Base-by-base conservation (phyloP, 2,888 invertebrate genomes). In the Entomobrya multifasciata region DNA sequence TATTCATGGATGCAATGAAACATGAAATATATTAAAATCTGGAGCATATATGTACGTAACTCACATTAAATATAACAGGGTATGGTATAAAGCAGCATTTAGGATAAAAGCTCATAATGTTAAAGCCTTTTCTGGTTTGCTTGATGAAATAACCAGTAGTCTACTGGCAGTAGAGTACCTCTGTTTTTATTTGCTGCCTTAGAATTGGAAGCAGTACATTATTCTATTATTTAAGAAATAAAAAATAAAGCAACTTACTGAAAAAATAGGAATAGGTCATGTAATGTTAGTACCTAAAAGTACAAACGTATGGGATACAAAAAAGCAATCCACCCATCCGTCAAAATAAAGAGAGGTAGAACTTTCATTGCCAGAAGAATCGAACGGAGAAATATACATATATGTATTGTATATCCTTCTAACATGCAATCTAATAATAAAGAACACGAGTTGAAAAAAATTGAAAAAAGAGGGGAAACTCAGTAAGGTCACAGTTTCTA, bases 401-500 rank as follows among this genome's bases (percentile, higher is more conserved):
- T 8, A 62, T 47, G 25, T 25, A 36, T 17, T 25, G 57, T 25
- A 25, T n/a, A n/a, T 17, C 52, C 3, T 57, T 60, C 41, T 60
- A 49, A n/a, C 82, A 82, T 74, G 60, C 82, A 82, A 76, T 20
- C 57, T 25, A 57, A 82, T 44, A 82, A 74, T 60, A 60, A 60
- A 60, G 15, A 22, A 13, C 60, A 36, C 60, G 30, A n/a, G n/a
- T n/a, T n/a, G n/a, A n/a, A n/a, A n/a, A n/a, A n/a, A n/a, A n/a
- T n/a, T n/a, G n/a, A n/a, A n/a, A n/a, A n/a, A n/a, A n/a, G n/a
- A n/a, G n/a, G 70, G n/a, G 55, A 76, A 84, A 85, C 78, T 85
- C 85, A 85, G 67, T 77, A 84, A 78, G 84, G 84, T 77, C 84
- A 83, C 30, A 22, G 25, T 57, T 57, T 57, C 22, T 25, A 57